Evolutionary conservation across 2,797 vertebrate species (phyloP), one percentile per base, ranked within the genome.

Genomic region (Potorous gilbertii): DNA sequence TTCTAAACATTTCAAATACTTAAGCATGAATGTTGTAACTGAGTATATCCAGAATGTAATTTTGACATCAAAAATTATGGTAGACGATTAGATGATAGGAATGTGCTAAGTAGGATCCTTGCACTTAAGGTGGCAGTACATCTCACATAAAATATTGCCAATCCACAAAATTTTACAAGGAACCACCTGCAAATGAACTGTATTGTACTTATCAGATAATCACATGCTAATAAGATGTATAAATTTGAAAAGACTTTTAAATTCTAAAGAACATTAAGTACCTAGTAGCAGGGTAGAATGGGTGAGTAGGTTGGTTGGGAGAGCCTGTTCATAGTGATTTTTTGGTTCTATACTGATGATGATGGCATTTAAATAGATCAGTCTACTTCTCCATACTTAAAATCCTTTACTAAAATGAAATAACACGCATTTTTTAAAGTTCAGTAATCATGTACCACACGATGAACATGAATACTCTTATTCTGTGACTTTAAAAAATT

Each of bases 11-110:
- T 95, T 66, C 92, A 94, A 97, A 96, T 94, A 97, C 93, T 95
- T 96, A 98, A 98, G 95, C 81, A 55, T 50, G 66, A 95, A 96
- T 97, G 98, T 95, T 94, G 27, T 95, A 96, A 97, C 92, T 95
- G 93, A 97, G 92, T 87, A 55, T 9, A 56, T 0, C 90, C 95
- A 55, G 55, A 93, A 97, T 93, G 55, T 90, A 96, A 92, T 92
- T 97, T 97, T 98, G 95, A 97, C 93, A 95, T 90, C 55, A 40
- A 93, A 97, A 91, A 96, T 96, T 96, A 97, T 94, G 95, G 55
- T 95, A 95, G 94, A 95, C 93, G 12, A 74, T 74, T 74, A 74
- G 66, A 24, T 92, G 57, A 62, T 93, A 96, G 74, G 94, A 98
- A 97, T 97, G 96, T 66, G 94, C 97, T 96, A 90, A 91, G 31